Base-by-base conservation (phyloP, 2,888 invertebrate genomes). In the Zonitis immaculata region DNA sequence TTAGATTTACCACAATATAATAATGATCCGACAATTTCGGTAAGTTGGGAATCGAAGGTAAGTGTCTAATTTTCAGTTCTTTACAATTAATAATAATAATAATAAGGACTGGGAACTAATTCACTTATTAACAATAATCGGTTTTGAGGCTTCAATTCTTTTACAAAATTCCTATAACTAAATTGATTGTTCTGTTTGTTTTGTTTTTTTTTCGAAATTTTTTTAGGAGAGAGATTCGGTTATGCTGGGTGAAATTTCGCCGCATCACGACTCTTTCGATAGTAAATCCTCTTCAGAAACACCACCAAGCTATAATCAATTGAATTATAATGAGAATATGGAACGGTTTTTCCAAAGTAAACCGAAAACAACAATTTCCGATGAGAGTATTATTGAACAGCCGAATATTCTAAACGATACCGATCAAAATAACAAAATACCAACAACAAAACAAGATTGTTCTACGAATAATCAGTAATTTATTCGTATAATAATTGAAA, bases 241-340 rank as follows among this genome's bases (percentile, higher is more conserved):
- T 18, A 89, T 91, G 86, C 77, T 91, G 9, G 90, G 91, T 6
- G 89, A 87, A 68, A 89, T 91, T 63, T 91, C 91, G 1, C 91
- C 91, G 0, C 89, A 91, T 71, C 89, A 89, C 66, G 90, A 90
- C 49, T 85, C 85, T 71, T 85, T 81, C 65, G 88, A 88, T 65
- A 87, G 88, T 74, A 89, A 88, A 73, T 87, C 88, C 9, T 89
- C 89, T 22, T 84, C 85, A 0, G 89, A 87, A 66, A 89, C 90
- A 0, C 88, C 87, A 0, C 84, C 89, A 6, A 91, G 89, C 68
- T 93, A 93, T 77, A 89, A 85, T 67, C 91, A 90, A 70, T 79
- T 92, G 6, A 94, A 91, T 74, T 92, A 89, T 71, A 89, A 88
- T 65, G 91, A 91, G 66, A 94, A 88, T 66, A 70, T 76, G 44